These are phyloP conservation scores for Syrmaticus mikado DNA, from an alignment of 2,113 vertebrate genomes.

Conservation along the genomic window DNA sequence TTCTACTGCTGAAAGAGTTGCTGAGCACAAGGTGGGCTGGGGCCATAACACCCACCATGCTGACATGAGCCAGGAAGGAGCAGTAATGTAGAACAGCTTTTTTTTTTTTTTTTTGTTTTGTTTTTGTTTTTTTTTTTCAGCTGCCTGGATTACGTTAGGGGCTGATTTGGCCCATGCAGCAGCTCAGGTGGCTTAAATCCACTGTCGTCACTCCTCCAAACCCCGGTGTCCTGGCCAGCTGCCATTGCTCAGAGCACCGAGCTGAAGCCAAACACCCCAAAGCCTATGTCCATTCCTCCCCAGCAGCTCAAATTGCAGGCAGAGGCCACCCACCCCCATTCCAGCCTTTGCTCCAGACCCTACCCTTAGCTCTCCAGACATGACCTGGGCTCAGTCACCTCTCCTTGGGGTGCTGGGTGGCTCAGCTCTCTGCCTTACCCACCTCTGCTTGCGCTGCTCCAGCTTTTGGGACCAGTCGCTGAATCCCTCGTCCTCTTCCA, in stretches of 20 bases:
- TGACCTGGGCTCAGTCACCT: neutral
- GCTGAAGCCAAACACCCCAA: neutral
- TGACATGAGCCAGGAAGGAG: slow-evolving; percentile 31
- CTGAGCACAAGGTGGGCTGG: neutral
- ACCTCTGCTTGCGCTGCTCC: slow-evolving; percentile 77
- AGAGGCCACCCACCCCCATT: neutral
- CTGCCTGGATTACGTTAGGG: slow-evolving; percentile 31
- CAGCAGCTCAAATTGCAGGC: neutral
- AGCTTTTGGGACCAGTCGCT: slow-evolving; percentile 90
- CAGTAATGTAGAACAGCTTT: slow-evolving; percentile 32
- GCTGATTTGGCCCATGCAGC: neutral
- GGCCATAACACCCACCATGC: neutral
- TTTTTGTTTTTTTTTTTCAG: neutral
- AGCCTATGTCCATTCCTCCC: neutral
- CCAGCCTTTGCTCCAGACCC: neutral
- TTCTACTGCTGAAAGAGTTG: neutral
- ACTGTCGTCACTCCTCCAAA: slow-evolving; percentile 24
- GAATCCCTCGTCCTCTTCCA: slow-evolving; percentile 93
- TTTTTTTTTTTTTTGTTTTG: neutral
- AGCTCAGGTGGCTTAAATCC: slow-evolving; percentile 63
- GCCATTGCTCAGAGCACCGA: neutral
- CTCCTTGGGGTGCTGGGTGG: neutral
- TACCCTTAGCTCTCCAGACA: neutral
- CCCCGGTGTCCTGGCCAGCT: neutral
- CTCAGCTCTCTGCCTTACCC: slow-evolving; percentile 14